Conservation (phyloP, 2,797 vertebrate species). For the Phoxinus dragarum region DNA sequence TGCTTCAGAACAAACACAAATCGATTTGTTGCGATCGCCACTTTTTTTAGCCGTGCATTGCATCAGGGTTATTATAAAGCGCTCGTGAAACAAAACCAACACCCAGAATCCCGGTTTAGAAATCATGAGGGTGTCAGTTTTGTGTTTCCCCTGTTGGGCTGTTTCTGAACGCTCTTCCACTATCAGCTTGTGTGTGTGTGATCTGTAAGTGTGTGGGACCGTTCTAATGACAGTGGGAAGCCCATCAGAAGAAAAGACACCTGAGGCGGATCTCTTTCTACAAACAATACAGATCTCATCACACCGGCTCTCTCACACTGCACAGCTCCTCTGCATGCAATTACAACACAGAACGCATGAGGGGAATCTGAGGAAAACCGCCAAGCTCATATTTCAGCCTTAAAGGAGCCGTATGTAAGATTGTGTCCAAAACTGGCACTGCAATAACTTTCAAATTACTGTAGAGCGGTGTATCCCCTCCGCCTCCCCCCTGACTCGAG, state of each 20-base stretch:
- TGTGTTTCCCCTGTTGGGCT: background rate
- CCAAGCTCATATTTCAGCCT: background rate
- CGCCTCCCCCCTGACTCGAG: too few relatives aligned
- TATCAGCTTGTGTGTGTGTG: constrained; percentile 4
- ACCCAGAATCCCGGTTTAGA: background rate
- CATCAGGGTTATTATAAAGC: background rate
- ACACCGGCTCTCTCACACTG: background rate
- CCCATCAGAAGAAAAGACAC: constrained; percentile 2
- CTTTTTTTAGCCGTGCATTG: background rate
- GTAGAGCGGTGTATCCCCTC: too few relatives aligned
- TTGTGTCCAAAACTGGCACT: too few relatives aligned
- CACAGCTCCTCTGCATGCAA: background rate
- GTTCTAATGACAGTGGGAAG: constrained; percentile 27
- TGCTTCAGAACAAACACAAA: background rate
- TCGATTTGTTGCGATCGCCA: background rate
- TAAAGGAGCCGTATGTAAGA: too few relatives aligned
- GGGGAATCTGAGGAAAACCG: background rate
- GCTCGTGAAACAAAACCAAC: background rate
- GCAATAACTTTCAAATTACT: too few relatives aligned
- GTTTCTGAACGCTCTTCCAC: constrained; percentile 11
- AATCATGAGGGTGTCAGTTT: background rate
- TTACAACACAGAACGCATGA: background rate
- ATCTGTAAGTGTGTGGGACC: constrained; percentile 6
- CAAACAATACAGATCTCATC: constrained; percentile 42
- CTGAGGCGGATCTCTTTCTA: constrained; percentile 6